Evolutionary conservation across 2,797 vertebrate species (phyloP).

Genomic region (Limnodromus scolopaceus): DNA sequence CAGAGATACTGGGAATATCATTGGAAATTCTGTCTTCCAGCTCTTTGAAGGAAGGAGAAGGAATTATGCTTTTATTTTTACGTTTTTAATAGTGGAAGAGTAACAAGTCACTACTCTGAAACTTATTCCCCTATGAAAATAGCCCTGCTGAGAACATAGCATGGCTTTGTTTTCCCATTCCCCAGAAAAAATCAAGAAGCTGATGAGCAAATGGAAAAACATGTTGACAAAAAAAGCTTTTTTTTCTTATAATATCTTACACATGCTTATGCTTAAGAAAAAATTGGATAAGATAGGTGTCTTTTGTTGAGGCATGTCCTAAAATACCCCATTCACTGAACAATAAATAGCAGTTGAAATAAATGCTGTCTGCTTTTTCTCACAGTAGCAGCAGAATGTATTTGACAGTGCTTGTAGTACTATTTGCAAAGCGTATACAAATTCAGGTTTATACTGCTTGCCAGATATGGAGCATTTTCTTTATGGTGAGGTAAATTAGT

Average conservation of each 20-base stretch:
- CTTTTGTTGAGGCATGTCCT: background rate
- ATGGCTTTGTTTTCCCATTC: conserved; percentile 68
- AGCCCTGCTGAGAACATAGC: conserved; percentile 60
- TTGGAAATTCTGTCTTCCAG: conserved; percentile 26
- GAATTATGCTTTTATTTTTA: conserved; percentile 20
- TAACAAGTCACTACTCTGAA: conserved; percentile 46
- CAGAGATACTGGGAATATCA: conserved; percentile 6
- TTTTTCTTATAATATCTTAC: background rate
- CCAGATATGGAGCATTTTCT: conserved; percentile 43
- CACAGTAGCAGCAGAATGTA: conserved; percentile 8
- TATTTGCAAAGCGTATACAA: conserved; percentile 13
- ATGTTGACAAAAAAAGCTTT: background rate
- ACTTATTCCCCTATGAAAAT: conserved; percentile 66
- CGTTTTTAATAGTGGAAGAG: conserved; percentile 42
- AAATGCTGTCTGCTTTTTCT: conserved; percentile 20
- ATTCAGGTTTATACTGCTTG: conserved; percentile 23
- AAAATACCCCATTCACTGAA: background rate
- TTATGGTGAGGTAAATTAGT: conserved; percentile 42
- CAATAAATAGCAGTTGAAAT: background rate
- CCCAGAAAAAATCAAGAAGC: conserved; percentile 30
- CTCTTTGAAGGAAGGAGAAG: conserved; percentile 16
- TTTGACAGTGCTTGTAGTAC: background rate
- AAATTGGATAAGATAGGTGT: background rate
- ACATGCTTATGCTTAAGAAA: background rate
- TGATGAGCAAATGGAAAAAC: conserved; percentile 65